Evolutionary conservation across 1,140 invertebrate genomes (phyloP), one percentile per base, ranked within the genome.

Genomic region (Fragariocoptes setiger): DNA sequence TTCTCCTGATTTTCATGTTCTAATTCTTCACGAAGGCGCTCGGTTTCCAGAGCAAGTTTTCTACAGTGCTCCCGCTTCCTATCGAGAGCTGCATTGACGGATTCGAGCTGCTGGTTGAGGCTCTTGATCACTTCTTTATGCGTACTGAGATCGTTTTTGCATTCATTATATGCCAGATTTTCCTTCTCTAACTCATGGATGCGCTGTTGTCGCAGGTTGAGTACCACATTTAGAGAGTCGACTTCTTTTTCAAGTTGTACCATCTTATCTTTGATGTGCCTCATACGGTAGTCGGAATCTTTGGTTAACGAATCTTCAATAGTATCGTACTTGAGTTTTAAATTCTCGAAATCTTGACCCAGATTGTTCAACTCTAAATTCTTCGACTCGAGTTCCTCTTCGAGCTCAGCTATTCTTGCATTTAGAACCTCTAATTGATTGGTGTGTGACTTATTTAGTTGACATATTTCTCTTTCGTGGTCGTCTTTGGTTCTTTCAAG

Each of bases 141-240:
- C 3, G 4, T 4, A 4, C 14, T 16, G 8, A 40, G 15, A 12
- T 40, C 39, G 20, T 40, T 40, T n/a, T n/a, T 16, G 12, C n/a
- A 19, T 19, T 40, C 39, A 19, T 20, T 14, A n/a, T n/a, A 19
- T 40, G n/a, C 15, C 12, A 40, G 17, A 16, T n/a, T 40, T 18
- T 40, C 5, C 20, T 20, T 8, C 15, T 40, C 39, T 20, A 40
- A 20, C 3, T 16, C 8, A 19, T 40, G 39, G n/a, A 40, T 40
- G 5, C 20, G 17, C 18, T 40, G 17, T 13, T 18, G n/a, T 16
- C 20, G 17, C 39, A 40, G 18, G n/a, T 40, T 20, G n/a, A 40
- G n/a, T 13, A 40, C 39, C 4, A 40, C 15, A 19, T 40, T 40
- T 8, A 40, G 15, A 19, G 39, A 40, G 12, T 40, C 39, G 13